Evolutionary conservation across 2,888 invertebrate genomes (phyloP).

Genomic region (Tuberolachnus salignus): DNA sequence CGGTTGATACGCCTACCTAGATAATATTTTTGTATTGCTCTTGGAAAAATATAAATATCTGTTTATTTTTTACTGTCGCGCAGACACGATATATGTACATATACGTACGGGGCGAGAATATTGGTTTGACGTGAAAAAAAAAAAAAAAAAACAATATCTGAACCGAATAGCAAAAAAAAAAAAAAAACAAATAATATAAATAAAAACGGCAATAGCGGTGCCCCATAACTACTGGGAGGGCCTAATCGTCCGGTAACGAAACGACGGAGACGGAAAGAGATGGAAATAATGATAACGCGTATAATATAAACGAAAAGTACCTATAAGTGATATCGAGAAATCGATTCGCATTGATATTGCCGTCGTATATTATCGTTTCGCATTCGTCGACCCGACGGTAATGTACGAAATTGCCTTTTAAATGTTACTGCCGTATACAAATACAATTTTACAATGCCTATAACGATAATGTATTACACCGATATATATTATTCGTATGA

Average conservation of each 20-base stretch:
- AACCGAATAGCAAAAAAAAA: not conserved
- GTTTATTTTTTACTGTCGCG: too few species aligned
- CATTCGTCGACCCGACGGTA: conserved; percentile 14
- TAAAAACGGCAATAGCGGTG: conserved; percentile 20
- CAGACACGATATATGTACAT: not conserved
- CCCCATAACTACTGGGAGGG: conserved; percentile 14
- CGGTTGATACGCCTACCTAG: too few species aligned
- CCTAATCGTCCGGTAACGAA: conserved; percentile 50
- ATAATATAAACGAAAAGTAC: conserved; percentile 3
- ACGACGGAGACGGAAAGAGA: not conserved
- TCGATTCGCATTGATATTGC: conserved; percentile 34
- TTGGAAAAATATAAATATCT: too few species aligned
- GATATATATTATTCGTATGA: conserved; percentile 9
- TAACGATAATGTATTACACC: conserved; percentile 12
- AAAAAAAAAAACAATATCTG: conserved; percentile 43
- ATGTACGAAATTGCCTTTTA: conserved; percentile 26
- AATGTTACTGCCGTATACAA: not conserved
- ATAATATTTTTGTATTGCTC: too few species aligned
- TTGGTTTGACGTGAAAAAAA: conserved; percentile 36
- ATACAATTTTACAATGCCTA: not conserved
- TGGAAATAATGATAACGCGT: conserved; percentile 33
- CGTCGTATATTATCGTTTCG: not conserved
- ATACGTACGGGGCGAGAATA: not conserved
- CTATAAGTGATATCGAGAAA: conserved; percentile 30
- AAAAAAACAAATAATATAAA: not conserved